Conservation (phyloP, 2,797 vertebrate genomes). For the Premnoplex brunnescens region DNA sequence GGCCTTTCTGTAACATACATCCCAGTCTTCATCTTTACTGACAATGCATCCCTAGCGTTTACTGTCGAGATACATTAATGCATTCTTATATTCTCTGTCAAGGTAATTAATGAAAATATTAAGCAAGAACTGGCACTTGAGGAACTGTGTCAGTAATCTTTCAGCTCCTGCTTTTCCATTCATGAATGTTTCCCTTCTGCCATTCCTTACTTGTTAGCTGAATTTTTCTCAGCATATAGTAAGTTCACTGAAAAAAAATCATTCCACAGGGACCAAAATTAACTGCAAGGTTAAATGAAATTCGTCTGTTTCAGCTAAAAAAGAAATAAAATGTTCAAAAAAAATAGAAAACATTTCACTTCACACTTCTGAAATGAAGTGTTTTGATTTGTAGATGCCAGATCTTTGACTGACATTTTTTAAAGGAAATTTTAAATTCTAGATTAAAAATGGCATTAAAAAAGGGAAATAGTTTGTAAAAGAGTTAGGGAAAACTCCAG, state of each 20-base stretch:
- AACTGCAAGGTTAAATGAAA: neutral
- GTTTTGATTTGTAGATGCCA: constrained; percentile 42
- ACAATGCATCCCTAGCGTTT: neutral
- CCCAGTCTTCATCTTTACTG: neutral
- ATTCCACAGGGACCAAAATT: neutral
- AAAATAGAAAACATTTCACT: neutral
- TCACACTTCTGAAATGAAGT: constrained; percentile 4
- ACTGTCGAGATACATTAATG: neutral
- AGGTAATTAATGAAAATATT: neutral
- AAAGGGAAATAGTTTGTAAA: neutral
- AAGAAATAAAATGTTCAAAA: neutral
- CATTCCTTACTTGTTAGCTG: neutral
- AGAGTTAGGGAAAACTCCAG: neutral
- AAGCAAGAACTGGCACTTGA: neutral
- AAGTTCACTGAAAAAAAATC: neutral
- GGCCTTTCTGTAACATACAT: neutral
- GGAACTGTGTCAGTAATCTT: neutral
- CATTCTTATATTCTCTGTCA: neutral
- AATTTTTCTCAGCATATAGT: neutral
- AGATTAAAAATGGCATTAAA: neutral
- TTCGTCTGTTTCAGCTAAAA: neutral
- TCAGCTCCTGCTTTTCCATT: constrained; percentile 4
- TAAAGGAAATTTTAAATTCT: neutral
- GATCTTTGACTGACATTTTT: constrained; percentile 12
- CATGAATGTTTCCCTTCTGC: neutral